phyloP scores from a whole-genome alignment of 2,888 invertebrate genomes.

The Tribolium freemani region DNA sequence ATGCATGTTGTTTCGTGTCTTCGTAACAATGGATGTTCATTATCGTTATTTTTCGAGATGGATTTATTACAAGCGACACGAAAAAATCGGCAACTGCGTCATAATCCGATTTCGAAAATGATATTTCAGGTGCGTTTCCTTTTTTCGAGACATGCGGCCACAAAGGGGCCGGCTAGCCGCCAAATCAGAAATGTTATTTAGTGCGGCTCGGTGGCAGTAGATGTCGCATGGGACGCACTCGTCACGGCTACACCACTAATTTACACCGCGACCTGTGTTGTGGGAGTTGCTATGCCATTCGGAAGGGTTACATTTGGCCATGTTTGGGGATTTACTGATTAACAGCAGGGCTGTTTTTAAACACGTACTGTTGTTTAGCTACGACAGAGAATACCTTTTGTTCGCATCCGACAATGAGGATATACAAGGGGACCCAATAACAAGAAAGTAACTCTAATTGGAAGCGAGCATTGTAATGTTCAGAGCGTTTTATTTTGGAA shows the following conservation, averaged over 20 bases:
- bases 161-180: slow-evolving; percentile 7
- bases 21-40: slow-evolving; percentile 8
- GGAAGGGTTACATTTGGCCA: slow-evolving; percentile 48
- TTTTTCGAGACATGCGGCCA: slow-evolving; percentile 11
- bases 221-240: slow-evolving; percentile 62
- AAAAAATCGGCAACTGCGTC: slow-evolving; percentile 10
- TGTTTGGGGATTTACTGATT: slow-evolving; percentile 53
- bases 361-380: slow-evolving; percentile 19
- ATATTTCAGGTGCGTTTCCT: slow-evolving; percentile 11
- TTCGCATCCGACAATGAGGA: not conserved
- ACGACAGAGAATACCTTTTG: slow-evolving; percentile 7
- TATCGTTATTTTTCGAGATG: slow-evolving; percentile 3
- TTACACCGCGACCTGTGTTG: slow-evolving; percentile 59
- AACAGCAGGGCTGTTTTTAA: slow-evolving; percentile 46
- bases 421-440: not conserved
- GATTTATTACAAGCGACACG: slow-evolving; percentile 15
- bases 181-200: slow-evolving; percentile 61
- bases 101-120: too few species aligned
- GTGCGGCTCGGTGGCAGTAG: slow-evolving; percentile 56
- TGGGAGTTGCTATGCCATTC: slow-evolving; percentile 54
- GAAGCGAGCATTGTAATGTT: not conserved
- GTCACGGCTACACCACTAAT: slow-evolving; percentile 61
- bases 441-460: not conserved
- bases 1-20: slow-evolving; percentile 16
- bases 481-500: not conserved